Evolutionary conservation across 2,888 invertebrate genomes (phyloP).

Genomic region (Caenorhabditis sp.): DNA sequence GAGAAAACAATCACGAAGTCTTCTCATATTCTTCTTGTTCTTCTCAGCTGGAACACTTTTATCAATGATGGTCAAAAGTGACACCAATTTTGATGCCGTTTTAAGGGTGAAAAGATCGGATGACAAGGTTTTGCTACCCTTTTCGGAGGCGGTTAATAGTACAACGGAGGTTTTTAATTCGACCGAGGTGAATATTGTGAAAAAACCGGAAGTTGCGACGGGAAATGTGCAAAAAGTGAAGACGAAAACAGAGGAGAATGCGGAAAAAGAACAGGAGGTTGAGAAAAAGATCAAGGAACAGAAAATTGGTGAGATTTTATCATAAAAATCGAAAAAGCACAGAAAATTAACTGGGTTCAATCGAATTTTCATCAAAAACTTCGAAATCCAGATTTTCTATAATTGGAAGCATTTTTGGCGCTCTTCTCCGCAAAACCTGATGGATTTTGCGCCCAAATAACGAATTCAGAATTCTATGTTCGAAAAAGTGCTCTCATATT

Average conservation of each 20-base stretch:
- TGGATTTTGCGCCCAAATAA: too few relatives aligned
- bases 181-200: constrained; percentile 12
- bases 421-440: too few relatives aligned
- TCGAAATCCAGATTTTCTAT: too few relatives aligned
- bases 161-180: constrained; percentile 10
- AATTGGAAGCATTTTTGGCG: too few relatives aligned
- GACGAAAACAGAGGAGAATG: constrained; percentile 44
- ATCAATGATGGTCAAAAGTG: constrained; percentile 20
- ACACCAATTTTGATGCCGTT: constrained; percentile 20
- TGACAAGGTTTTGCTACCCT: constrained; percentile 18
- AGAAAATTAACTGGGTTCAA: too few relatives aligned
- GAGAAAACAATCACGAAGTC: constrained; percentile 34
- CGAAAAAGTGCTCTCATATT: too few relatives aligned
- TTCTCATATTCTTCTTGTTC: constrained; percentile 27
- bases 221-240: constrained; percentile 35
- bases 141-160: background rate
- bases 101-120: constrained; percentile 17
- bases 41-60: constrained; percentile 35
- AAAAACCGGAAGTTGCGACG: constrained; percentile 45
- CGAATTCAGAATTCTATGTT: too few relatives aligned
- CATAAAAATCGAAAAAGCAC: too few relatives aligned
- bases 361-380: too few relatives aligned
- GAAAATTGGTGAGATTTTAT: background rate
- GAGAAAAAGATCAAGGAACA: constrained; percentile 17
- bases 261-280: constrained; percentile 29